Evolutionary conservation across 2,113 vertebrate species (phyloP).

Genomic region (Anseranas semipalmata): DNA sequence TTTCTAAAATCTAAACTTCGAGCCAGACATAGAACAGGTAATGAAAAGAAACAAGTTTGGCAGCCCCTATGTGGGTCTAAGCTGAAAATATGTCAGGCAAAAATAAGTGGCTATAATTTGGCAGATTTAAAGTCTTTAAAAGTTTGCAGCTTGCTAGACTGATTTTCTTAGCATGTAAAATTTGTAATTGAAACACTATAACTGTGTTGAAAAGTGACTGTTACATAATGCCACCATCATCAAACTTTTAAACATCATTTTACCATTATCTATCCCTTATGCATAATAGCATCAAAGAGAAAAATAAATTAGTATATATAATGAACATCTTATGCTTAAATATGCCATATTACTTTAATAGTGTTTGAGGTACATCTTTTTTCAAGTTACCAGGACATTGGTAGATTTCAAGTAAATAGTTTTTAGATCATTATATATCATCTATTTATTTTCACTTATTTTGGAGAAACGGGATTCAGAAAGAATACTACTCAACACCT

Average conservation of each 20-base stretch:
- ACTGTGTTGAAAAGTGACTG: conserved; percentile 64
- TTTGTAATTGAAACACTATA: conserved; percentile 76
- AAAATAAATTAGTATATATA: background rate
- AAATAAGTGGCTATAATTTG: conserved; percentile 81
- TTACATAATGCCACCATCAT: conserved; percentile 57
- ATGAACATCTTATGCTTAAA: background rate
- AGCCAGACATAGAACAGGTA: conserved; percentile 85
- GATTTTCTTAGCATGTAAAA: conserved; percentile 62
- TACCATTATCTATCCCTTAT: background rate
- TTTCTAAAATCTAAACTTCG: conserved; percentile 84
- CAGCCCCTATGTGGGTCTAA: conserved; percentile 77
- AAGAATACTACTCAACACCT: background rate
- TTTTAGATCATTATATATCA: background rate
- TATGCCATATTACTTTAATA: background rate
- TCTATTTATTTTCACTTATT: background rate
- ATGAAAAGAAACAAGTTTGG: conserved; percentile 86
- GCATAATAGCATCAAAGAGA: background rate
- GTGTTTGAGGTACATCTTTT: background rate
- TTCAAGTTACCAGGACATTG: background rate
- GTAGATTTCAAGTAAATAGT: background rate
- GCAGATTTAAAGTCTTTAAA: conserved; percentile 80
- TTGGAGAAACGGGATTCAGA: background rate
- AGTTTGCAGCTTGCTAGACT: conserved; percentile 75
- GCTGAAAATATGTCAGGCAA: conserved; percentile 79
- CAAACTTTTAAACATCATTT: conserved; percentile 24